Evolutionary conservation across 2,797 vertebrate species (phyloP).

Genomic region (Ctenopoma kingsleyae): DNA sequence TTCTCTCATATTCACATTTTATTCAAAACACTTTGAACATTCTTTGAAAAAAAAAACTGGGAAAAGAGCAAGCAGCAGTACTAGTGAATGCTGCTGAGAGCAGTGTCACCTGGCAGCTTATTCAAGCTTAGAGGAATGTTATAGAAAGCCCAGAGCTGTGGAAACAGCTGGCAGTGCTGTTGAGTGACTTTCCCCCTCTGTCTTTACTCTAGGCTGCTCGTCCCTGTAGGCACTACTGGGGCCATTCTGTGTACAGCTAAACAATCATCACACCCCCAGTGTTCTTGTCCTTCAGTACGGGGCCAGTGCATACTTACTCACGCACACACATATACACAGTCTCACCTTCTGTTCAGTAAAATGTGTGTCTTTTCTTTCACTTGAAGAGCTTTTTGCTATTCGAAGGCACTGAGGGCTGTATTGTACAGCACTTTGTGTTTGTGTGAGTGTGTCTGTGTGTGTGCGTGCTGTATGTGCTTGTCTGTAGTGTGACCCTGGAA

Average conservation of each 20-base stretch:
- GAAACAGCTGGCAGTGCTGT: slow-evolving; percentile 72
- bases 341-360: slow-evolving; percentile 43
- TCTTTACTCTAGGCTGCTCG: slow-evolving; percentile 45
- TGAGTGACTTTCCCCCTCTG: slow-evolving; percentile 64
- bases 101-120: slow-evolving; percentile 73
- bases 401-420: slow-evolving; percentile 36
- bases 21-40: slow-evolving; percentile 32
- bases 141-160: slow-evolving; percentile 65
- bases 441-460: slow-evolving; percentile 11
- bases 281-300: slow-evolving; percentile 63
- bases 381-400: slow-evolving; percentile 70
- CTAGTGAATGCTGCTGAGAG: slow-evolving; percentile 37
- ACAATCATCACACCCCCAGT: slow-evolving; percentile 54
- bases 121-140: slow-evolving; percentile 72
- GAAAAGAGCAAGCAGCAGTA: slow-evolving; percentile 27
- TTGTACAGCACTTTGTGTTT: slow-evolving; percentile 28
- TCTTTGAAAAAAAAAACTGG: slow-evolving; percentile 12
- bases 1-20: slow-evolving; percentile 35
- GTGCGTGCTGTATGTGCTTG: slow-evolving; percentile 9
- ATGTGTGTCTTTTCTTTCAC: slow-evolving; percentile 52
- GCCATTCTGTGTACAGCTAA: slow-evolving; percentile 64
- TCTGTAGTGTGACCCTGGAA: slow-evolving; percentile 19
- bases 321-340: slow-evolving; percentile 5
- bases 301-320: slow-evolving; percentile 16
- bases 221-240: slow-evolving; percentile 66